Base-by-base conservation (phyloP, 2,113 vertebrate genomes). In the Chrysemys picta region DNA sequence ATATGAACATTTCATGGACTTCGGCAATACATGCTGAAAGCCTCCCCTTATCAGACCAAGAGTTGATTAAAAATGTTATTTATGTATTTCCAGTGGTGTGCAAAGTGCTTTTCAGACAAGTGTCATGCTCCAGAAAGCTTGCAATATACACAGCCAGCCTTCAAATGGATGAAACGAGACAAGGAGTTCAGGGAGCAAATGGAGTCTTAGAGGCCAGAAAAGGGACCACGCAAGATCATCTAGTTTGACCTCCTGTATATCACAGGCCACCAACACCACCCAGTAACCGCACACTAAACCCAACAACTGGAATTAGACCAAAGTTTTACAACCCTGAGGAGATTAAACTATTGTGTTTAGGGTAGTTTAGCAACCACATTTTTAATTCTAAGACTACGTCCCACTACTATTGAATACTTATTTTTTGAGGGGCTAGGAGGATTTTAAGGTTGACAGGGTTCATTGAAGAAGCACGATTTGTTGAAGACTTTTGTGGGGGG, bases 101-200 rank as follows among this genome's bases (percentile, higher is more conserved):
- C 42, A 25, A 47, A 27, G 75, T 78, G 75, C 75, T 45, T 78
- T 29, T 25, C 75, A 47, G 0, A 0, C 19, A 35, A 80, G 27
- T 78, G 82, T 42, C 3, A 0, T 72, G n/a, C 45, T 93, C 0
- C 78, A 57, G 57, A 53, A 45, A 90, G 45, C 42, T 25, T 69
- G 49, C 45, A 75, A 22, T 88, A 54, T 35, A n/a, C 8, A 45
- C 31, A 9, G 19, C 38, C 88, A 75, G 24, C 45, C 88, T 85
- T 79, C 56, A 76, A 87, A 90, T 90, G 83, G 38, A 89, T 84
- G 72, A n/a, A 91, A 13, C 3, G 50, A 80, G n/a, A 52, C 31
- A 50, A 47, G 17, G 21, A 29, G 7, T 21, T 84, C 92, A 80
- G 69, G 47, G 42, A 82, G 81, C 45, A 45, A 91, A 21, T 69